Conservation (phyloP, 1,140 invertebrate genomes). For the Cotesia chilonis region DNA sequence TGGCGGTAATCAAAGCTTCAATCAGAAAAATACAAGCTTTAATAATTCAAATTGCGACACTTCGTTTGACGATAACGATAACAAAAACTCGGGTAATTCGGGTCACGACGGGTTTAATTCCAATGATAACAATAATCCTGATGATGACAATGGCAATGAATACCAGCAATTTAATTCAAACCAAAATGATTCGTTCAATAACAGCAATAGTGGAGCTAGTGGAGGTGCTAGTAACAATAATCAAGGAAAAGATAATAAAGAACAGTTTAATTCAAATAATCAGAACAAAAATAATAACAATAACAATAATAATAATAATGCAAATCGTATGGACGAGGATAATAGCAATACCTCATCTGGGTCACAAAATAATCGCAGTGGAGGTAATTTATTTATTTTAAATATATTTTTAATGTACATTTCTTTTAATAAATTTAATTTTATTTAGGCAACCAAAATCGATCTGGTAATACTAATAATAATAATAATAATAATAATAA, state of each 20-base stretch:
- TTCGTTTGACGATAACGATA: not conserved
- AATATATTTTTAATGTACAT: constrained; percentile 18
- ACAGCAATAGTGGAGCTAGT: constrained; percentile 45
- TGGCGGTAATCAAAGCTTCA: constrained; percentile 41
- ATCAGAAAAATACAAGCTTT: constrained; percentile 48
- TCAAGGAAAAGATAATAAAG: constrained; percentile 48
- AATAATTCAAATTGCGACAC: constrained; percentile 41
- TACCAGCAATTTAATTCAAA: constrained; percentile 45
- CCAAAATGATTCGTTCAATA: constrained; percentile 45
- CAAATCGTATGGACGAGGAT: constrained; percentile 13
- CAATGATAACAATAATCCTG: constrained; percentile 36
- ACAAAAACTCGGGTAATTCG: not conserved
- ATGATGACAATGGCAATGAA: constrained; percentile 29
- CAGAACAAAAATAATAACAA: constrained; percentile 5
- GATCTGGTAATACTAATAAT: constrained; percentile 44
- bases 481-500: constrained; percentile 46
- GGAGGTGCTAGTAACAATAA: constrained; percentile 41
- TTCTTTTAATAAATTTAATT: constrained; percentile 43
- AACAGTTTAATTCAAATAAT: constrained; percentile 31
- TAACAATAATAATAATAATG: constrained; percentile 12
- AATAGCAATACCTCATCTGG: constrained; percentile 33
- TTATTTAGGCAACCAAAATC: constrained; percentile 48
- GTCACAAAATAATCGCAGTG: constrained; percentile 44
- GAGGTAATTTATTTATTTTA: constrained; percentile 2
- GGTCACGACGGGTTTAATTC: constrained; percentile 42